These are phyloP conservation scores for Drosophila subobscura DNA, from an alignment of 1,140 invertebrate species.

Conservation along the genomic window DNA sequence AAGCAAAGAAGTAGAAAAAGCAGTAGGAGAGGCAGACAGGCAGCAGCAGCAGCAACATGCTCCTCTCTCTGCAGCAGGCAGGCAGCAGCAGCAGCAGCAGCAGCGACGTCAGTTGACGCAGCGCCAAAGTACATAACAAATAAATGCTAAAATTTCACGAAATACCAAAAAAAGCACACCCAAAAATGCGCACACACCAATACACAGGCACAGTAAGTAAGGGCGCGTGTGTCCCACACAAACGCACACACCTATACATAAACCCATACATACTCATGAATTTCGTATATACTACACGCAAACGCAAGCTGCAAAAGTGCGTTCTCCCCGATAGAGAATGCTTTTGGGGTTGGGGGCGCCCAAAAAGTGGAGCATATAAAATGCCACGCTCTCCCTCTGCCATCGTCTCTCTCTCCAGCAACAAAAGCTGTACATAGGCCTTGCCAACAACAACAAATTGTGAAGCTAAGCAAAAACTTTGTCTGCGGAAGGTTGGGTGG, in stretches of 20 bases:
- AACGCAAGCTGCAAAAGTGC: conserved; percentile 80
- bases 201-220: conserved; percentile 19
- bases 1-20: not conserved
- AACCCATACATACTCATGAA: conserved; percentile 2
- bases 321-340: conserved; percentile 46
- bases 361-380: conserved; percentile 79
- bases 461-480: conserved; percentile 70
- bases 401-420: not conserved
- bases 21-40: conserved; percentile 11
- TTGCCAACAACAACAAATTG: conserved; percentile 32
- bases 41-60: conserved; percentile 26
- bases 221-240: conserved; percentile 47
- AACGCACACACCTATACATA: conserved; percentile 18
- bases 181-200: conserved; percentile 58
- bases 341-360: conserved; percentile 45
- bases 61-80: conserved; percentile 8
- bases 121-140: conserved; percentile 74
- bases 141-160: conserved; percentile 81
- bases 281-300: conserved; percentile 17
- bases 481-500: not conserved
- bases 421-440: conserved; percentile 48
- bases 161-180: conserved; percentile 72
- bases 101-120: conserved; percentile 54
- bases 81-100: conserved; percentile 42
- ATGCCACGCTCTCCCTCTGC: conserved; percentile 36